Percentiles rank a stretch among this genome's conserved stretches.
These are phyloP conservation scores for Pharmacophagus antenor DNA, from an alignment of 2,888 invertebrate species.

Conservation along the genomic window DNA sequence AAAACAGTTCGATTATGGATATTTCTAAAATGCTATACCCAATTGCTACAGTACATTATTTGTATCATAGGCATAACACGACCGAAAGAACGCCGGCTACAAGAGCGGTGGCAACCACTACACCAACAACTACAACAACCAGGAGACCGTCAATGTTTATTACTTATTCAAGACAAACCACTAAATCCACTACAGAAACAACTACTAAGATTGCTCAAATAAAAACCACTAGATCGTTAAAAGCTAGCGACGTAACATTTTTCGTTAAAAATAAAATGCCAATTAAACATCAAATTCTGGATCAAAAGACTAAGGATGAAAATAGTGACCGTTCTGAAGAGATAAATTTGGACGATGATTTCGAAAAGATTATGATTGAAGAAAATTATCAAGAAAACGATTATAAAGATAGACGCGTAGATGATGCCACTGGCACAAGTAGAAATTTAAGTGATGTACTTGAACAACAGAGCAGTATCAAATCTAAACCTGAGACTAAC, in stretches of 20 bases:
- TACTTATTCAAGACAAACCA: neutral
- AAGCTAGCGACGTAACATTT: neutral
- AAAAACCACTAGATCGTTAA: neutral
- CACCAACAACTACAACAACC: neutral
- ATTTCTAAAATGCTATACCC: slow-evolving; percentile 19
- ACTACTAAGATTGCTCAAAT: neutral
- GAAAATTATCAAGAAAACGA: slow-evolving; percentile 29
- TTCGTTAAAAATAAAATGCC: slow-evolving; percentile 3
- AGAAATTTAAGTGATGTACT: neutral
- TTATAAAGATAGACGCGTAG: slow-evolving; percentile 8
- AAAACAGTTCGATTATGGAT: slow-evolving; percentile 3
- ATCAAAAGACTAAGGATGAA: slow-evolving; percentile 22
- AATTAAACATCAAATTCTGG: slow-evolving; percentile 2
- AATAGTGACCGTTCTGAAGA: slow-evolving; percentile 21
- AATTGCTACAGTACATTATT: slow-evolving; percentile 17
- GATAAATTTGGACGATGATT: slow-evolving; percentile 26
- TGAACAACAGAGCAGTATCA: neutral
- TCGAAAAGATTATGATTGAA: slow-evolving; percentile 27
- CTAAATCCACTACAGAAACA: neutral
- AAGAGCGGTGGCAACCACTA: slow-evolving; percentile 4
- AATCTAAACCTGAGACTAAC: slow-evolving; percentile 4
- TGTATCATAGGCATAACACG: slow-evolving; percentile 22
- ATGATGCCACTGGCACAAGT: slow-evolving; percentile 3
- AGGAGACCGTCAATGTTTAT: neutral
- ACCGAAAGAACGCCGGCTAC: neutral